Evolutionary conservation across 2,888 invertebrate species (phyloP), one percentile per base, ranked within the genome.

Genomic region (Hoplodrina blanda): DNA sequence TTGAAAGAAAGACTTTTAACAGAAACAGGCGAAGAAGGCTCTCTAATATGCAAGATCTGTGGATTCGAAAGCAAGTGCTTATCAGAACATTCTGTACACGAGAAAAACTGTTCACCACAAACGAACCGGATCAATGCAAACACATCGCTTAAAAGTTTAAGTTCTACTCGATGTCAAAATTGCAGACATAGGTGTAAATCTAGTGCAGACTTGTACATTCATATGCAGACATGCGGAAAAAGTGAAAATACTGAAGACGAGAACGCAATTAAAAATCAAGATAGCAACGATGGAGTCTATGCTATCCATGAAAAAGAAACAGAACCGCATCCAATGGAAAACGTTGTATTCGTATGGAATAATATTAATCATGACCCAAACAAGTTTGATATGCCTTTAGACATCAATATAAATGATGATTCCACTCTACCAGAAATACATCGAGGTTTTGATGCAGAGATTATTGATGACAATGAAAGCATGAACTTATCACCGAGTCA

Each of bases 131-230:
- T 89, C 54, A 85, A 89, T 63, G 77, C 92, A 57, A 95, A 91
- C 79, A 90, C 96, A 10, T 87, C 96, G 49, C 93, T 94, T 74
- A 91, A 96, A 57, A 96, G 94, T 82, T 91, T 96, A 85, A 97
- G 97, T 77, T 98, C 98, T 17, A 98, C 98, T 62, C 96, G 98
- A 71, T 98, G 98, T 90, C 98, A 98, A 91, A 97, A 97, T 89
- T 98, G 98, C 91, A 97, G 98, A 78, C 98, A 98, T 90, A 96
- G 98, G 74, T 98, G 98, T 92, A 98, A 98, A 93, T 98, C 98
- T 37, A 98, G 98, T 83, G 96, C 97, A 5, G 98, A 98, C 93
- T 96, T 98, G 60, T 96, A 97, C 77, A 94, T 97, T 71, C 98
- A 98, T 90, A 95, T 98, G 90, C 97, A 97, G 91, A 97, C 97